phyloP scores from a whole-genome alignment of 2,113 vertebrate genomes.

The Uria lomvia region DNA sequence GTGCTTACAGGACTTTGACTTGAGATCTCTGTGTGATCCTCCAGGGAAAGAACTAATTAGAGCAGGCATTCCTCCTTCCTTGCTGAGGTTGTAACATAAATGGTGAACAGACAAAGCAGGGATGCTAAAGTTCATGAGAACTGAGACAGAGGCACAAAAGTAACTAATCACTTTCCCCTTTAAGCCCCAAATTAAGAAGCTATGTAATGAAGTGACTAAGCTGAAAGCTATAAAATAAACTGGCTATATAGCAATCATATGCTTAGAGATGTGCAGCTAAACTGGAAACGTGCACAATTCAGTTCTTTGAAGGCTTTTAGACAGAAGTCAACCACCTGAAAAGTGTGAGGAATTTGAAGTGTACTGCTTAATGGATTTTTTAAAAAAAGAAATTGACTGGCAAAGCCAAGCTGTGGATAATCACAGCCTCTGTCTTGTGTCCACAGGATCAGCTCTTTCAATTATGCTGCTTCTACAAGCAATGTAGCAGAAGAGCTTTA shows the following conservation, averaged over 20 bases:
- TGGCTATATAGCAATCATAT: background rate
- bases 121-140: background rate
- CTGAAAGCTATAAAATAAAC: background rate
- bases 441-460: background rate
- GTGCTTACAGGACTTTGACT: background rate
- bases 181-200: conserved; percentile 5
- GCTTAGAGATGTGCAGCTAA: background rate
- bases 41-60: background rate
- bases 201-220: background rate
- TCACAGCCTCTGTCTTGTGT: background rate
- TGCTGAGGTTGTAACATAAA: background rate
- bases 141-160: fast-evolving
- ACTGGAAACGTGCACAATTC: background rate
- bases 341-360: background rate
- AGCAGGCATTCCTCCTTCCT: background rate
- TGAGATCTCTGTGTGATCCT: background rate
- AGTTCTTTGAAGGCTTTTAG: background rate
- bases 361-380: background rate
- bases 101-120: background rate
- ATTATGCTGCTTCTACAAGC: background rate
- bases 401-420: background rate
- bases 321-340: background rate
- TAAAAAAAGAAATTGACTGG: background rate
- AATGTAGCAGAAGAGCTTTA: background rate
- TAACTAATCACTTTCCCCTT: background rate